Evolutionary conservation across 2,888 invertebrate species (phyloP), one percentile per base, ranked within the genome.

Genomic region (Cryptosula pallasiana): DNA sequence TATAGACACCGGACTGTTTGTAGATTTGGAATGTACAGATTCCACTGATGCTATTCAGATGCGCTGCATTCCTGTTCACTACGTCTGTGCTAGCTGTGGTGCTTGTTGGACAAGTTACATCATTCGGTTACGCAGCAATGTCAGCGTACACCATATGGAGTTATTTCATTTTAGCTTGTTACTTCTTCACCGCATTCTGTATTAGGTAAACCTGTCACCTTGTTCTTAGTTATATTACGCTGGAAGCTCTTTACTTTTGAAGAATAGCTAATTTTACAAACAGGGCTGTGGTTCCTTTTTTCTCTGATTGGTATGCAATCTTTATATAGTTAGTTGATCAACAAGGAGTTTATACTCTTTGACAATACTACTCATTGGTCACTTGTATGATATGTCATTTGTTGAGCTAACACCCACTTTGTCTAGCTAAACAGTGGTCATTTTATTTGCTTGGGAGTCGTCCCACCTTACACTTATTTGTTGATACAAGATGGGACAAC

Each of bases 11-110:
- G n/a, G n/a, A n/a, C n/a, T n/a, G n/a, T 16, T 63, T 63, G 27
- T 32, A 63, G 63, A 25, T 13, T 20, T 27, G 29, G 63, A 32
- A 63, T 34, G 9, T n/a, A 5, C 13, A 5, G 3, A 32, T 63
- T 32, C 63, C 63, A 32, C 32, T 63, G 63, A 20, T 63, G 32
- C 3, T 63, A 9, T 63, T 63, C n/a, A 63, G 63, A 32, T 13
- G 20, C 9, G 32, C 32, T 32, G 27, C 32, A 13, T 9, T 32
- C 9, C 25, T 63, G 3, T 32, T 29, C 34, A 13, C 13, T 27
- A 32, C 32, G 2, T 5, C 27, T 2, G n/a, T 63, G 13, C 32
- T 63, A 13, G 32, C 13, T 13, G 32, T 63, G 45, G 20, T 20
- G 9, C 20, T 45, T 5, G 5, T 5, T 5, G 20, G 45, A 5